Percentiles rank a stretch among this genome's conserved stretches.
Evolutionary conservation across 2,888 invertebrate genomes (phyloP).

Genomic region (Caenorhabditis parvicauda): DNA sequence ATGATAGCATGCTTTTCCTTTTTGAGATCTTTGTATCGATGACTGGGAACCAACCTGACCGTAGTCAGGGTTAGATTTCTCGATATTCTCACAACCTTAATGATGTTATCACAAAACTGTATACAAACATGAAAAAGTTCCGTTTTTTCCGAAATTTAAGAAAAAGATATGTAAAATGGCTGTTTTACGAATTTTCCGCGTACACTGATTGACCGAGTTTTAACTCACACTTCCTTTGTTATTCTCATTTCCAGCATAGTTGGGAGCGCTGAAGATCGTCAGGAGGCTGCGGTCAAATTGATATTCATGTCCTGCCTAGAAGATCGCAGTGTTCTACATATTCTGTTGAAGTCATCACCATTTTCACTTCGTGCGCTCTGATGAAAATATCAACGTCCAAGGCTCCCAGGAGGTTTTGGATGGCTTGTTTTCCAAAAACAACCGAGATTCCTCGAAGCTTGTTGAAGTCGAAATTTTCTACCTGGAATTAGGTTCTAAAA

Average conservation of each 20-base stretch:
- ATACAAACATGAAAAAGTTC: too few relatives aligned
- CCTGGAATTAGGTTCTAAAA: neutral
- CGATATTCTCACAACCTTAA: too few relatives aligned
- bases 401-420: slow-evolving; percentile 29
- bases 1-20: too few relatives aligned
- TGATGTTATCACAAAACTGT: too few relatives aligned
- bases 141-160: too few relatives aligned
- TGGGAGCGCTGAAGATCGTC: slow-evolving; percentile 54
- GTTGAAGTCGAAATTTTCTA: neutral
- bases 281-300: slow-evolving; percentile 36
- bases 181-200: too few relatives aligned
- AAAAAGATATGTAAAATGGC: too few relatives aligned
- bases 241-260: slow-evolving; percentile 43
- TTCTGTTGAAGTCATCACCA: slow-evolving; percentile 3
- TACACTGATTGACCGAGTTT: too few relatives aligned
- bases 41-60: too few relatives aligned
- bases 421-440: slow-evolving; percentile 36
- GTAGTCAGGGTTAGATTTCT: too few relatives aligned
- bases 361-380: slow-evolving; percentile 46
- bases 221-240: too few relatives aligned
- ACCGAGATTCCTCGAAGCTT: slow-evolving; percentile 37
- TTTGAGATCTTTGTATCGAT: too few relatives aligned
- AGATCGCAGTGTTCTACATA: neutral
- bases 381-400: slow-evolving; percentile 46
- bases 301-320: slow-evolving; percentile 41